Base-by-base conservation (phyloP, 2,888 invertebrate genomes). In the Caenorhabditis sp. region DNA sequence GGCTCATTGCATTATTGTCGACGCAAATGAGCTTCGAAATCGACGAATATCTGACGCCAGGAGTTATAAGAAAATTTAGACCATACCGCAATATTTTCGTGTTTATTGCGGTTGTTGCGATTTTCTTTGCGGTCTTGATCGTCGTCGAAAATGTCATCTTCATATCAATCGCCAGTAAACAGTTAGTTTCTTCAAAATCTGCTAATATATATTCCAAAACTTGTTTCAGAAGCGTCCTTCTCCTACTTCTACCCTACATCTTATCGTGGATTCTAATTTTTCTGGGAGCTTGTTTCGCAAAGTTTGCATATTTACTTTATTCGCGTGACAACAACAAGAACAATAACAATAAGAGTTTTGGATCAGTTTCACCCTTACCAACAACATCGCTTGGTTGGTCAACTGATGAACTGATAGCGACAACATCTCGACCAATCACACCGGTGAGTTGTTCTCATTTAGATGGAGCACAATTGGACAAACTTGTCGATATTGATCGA, bases 201-300 rank as follows among this genome's bases (percentile, higher is more conserved):
- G 19, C 6, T 27, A 19, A n/a, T 3, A 55, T 55, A n/a, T 58
- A 27, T n/a, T 19, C 8, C 1, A 12, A 3, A 2, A 21, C 37
- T 36, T 21, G 2, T 24, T 69, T 36, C 69, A 76, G 75, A 70
- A 69, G 68, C 43, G 57, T 68, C 12, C 50, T 59, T 1, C 65
- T 76, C 0, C 62, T 76, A 14, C 60, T 76, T 3, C 27, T 76
- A 12, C 75, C 75, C 3, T 76, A 76, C 51, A 55, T 76, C n/a
- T 59, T 76, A 23, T 76, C 75, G 12, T 76, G 69, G 70, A 61
- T 70, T 5, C 51, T 76, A n/a, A 65, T 76, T 51, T 26, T 68
- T 21, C 55, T 74, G 10, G 74, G 74, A 6, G 63, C 61, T 43
- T 65, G 66, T n/a, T 74, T 74, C 24, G 74, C 61, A 6, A 62